Base-by-base conservation (phyloP, 2,797 vertebrate genomes). In the Babyrousa celebensis region DNA sequence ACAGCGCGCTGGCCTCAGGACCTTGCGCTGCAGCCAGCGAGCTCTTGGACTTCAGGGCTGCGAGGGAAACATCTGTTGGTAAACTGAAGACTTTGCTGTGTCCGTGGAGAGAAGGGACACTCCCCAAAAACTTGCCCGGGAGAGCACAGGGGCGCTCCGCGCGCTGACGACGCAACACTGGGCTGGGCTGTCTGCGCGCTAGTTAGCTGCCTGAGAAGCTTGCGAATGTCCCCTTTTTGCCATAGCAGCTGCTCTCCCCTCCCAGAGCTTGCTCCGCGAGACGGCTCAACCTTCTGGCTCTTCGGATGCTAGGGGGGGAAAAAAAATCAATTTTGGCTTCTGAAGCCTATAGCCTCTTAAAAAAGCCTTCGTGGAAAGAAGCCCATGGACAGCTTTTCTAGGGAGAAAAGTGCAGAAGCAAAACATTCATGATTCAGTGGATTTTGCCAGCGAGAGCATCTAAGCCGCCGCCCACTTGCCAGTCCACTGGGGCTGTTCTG, bases 51-150 rank as follows among this genome's bases (percentile, higher is more conserved):
- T 85, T 97, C 97, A 97, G 96, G 93, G 98, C 97, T 94, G 96
- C 91, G 86, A 94, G 96, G 92, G 96, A 86, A 97, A 97, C 96
- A 97, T 95, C 67, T 97, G 97, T 96, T 97, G 97, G 94, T 17
- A 70, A 97, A 97, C 96, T 72, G 91, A 79, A 98, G 98, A 96
- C 96, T 97, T 97, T 48, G 83, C 97, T 67, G 96, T 91, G 89
- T 95, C 96, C 16, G 90, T 92, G 98, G 86, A 80, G 94, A 96
- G 93, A 89, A 94, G 96, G 94, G 98, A 97, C 4, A 32, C 96
- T 98, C 98, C 97, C 97, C 85, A 96, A 56, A 94, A 98, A 98
- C 98, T 98, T 98, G 98, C 97, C 96, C 63, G 0, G 23, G 93
- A 85, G 92, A 98, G 98, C 98, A 89, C 17, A 0, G 96, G 58